Evolutionary conservation across 2,113 vertebrate genomes (phyloP), one percentile per base, ranked within the genome.

Genomic region (Tragelaphus strepsiceros): DNA sequence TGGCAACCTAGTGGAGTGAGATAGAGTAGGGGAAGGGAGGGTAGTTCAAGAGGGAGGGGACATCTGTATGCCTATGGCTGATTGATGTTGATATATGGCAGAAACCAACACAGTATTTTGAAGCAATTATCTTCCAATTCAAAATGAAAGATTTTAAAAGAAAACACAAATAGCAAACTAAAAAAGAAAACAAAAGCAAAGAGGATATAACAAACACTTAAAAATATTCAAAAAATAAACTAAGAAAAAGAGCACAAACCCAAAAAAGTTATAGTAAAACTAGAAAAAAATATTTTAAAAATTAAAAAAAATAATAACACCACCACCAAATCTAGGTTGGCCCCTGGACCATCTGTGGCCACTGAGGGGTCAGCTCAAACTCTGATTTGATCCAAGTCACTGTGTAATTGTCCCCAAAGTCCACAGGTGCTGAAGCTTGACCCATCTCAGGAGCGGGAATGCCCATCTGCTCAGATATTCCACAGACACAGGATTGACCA

Each of bases 401-500:
- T 39, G n/a, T 12, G 67, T 71, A 71, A 21, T 39, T 71, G 67
- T 21, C 19, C n/a, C n/a, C 67, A 71, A 12, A 12, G 67, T 39
- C 67, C 67, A 39, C 67, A 12, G n/a, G 22, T 71, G n/a, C 67
- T 71, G 67, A 22, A 71, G 5, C n/a, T 12, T 12, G 19, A 71
- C 3, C 67, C 19, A 19, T 71, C 67, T 71, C n/a, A 71, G 67
- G n/a, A 21, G 10, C 3, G 19, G 67, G 19, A 22, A 39, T 21
- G n/a, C n/a, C 67, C n/a, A 39, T 22, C n/a, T 71, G n/a, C 67
- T 39, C 67, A 71, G n/a, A 71, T 39, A 71, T 71, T 71, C 19
- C 0, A 0, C n/a, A 71, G n/a, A 71, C 67, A 71, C n/a, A 12
- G 19, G n/a, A 39, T 1, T 71, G 19, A 71, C 62, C 62, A n/a